phyloP scores from a whole-genome alignment of 2,113 vertebrate genomes.

The Etia nguti region DNA sequence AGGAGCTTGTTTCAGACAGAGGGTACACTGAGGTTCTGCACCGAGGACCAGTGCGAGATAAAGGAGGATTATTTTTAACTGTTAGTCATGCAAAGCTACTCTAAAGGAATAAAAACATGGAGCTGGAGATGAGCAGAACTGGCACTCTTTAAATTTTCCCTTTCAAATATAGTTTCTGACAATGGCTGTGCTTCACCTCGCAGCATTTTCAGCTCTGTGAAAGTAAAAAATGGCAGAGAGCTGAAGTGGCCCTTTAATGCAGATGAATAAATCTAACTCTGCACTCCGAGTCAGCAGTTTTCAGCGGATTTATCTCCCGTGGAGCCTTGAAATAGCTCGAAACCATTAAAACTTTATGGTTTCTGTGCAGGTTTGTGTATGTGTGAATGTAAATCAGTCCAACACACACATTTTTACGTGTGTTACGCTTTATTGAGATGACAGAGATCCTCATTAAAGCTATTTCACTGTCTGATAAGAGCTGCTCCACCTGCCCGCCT shows the following conservation, averaged over 20 bases:
- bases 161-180: background rate
- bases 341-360: background rate
- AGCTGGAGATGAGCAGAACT: background rate
- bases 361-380: background rate
- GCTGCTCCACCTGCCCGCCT: background rate
- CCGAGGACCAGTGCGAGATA: fast-evolving
- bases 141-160: background rate
- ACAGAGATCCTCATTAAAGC: background rate
- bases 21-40: background rate
- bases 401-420: background rate
- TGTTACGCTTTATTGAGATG: background rate
- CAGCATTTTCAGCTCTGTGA: background rate
- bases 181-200: background rate
- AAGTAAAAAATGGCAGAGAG: background rate
- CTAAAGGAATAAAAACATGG: background rate
- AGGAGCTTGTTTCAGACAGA: background rate
- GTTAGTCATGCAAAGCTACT: background rate
- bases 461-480: background rate
- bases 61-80: background rate
- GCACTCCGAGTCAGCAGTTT: background rate
- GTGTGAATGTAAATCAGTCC: background rate
- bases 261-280: background rate
- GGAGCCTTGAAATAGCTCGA: background rate
- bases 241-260: background rate
- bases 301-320: background rate